phyloP scores from a whole-genome alignment of 2,888 invertebrate genomes.

The Lasioglossum leucozonium region DNA sequence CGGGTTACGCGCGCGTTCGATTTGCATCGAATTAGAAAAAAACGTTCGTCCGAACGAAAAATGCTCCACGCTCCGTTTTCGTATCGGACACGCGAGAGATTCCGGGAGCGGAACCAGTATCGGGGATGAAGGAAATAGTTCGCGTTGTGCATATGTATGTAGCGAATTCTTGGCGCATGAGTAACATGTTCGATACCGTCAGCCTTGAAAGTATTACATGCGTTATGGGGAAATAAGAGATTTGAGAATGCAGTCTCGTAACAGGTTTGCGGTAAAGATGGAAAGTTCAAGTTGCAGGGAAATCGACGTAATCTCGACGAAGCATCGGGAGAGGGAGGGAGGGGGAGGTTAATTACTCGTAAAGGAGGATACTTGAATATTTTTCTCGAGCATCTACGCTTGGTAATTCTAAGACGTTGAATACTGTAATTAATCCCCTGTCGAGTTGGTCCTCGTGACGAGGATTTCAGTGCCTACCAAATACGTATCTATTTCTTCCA shows the following conservation, averaged over 20 bases:
- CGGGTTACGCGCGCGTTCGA: not conserved
- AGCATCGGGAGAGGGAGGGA: not conserved
- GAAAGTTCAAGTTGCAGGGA: not conserved
- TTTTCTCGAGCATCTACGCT: not conserved
- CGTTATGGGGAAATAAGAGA: slow-evolving; percentile 2
- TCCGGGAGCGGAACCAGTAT: not conserved
- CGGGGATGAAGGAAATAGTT: slow-evolving; percentile 1
- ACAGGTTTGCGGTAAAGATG: not conserved
- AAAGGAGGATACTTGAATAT: not conserved
- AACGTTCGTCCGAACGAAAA: not conserved
- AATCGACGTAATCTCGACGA: not conserved
- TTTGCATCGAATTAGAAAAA: not conserved
- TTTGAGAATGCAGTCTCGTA: not conserved
- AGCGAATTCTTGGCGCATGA: slow-evolving; percentile 1
- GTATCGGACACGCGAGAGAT: not conserved
- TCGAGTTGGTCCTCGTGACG: not conserved
- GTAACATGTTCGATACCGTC: not conserved
- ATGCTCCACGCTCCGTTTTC: not conserved
- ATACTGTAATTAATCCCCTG: not conserved
- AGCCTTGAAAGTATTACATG: not conserved
- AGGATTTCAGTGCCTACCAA: not conserved
- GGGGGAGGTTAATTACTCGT: not conserved
- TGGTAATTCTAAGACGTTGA: not conserved
- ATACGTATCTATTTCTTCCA: too few species aligned
- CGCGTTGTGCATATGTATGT: not conserved